These are phyloP conservation scores for Crocallis elinguaria DNA, from an alignment of 2,888 invertebrate genomes.

Conservation along the genomic window DNA sequence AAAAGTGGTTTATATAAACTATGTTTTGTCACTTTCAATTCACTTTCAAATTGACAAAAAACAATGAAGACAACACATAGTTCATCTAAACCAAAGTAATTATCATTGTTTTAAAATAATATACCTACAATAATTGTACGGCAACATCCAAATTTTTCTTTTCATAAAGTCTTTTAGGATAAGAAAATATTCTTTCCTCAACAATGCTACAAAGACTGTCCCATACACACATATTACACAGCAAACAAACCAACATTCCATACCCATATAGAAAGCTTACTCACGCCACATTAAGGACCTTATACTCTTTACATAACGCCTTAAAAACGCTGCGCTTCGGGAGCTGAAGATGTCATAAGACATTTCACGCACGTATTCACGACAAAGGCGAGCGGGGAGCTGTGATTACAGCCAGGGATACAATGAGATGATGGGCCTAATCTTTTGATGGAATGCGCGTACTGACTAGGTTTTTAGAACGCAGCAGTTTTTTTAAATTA, in stretches of 20 bases:
- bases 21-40: no score
- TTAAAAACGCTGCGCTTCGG: conserved; percentile 30
- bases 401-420: conserved; percentile 36
- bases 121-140: no score
- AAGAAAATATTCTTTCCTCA: no score
- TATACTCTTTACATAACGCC: conserved; percentile 18
- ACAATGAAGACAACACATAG: no score
- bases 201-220: no score
- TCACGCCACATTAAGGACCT: conserved; percentile 9
- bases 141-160: no score
- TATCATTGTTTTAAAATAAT: no score
- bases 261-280: conserved; percentile 19
- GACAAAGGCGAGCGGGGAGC: conserved; percentile 36
- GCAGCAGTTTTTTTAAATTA: conserved; percentile 24
- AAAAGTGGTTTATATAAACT: no score
- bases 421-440: conserved; percentile 42
- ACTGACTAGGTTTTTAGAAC: conserved; percentile 41
- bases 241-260: conserved; percentile 4
- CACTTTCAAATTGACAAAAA: no score
- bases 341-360: conserved; percentile 39
- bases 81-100: no score
- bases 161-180: no score
- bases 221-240: no score
- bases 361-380: conserved; percentile 52
- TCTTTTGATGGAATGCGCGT: conserved; percentile 38